Conservation (phyloP, 2,888 invertebrate species). For the Chaitophorus viminalis region DNA sequence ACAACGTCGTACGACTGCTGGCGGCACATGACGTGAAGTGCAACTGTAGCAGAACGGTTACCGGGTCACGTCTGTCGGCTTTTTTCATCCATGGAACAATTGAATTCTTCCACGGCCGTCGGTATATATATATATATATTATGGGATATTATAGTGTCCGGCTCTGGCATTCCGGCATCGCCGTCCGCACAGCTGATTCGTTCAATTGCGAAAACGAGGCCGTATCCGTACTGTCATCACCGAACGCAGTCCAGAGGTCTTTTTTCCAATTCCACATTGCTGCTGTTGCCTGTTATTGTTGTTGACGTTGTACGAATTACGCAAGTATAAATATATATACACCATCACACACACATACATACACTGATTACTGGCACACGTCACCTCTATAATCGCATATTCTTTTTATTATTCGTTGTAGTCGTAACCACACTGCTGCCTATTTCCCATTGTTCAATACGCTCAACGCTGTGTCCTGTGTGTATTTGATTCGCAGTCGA, state of each 20-base stretch:
- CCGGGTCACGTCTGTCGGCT: too few species aligned
- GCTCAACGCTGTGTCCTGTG: slow-evolving; percentile 11
- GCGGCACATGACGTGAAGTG: too few species aligned
- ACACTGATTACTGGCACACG: neutral
- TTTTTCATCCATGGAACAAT: too few species aligned
- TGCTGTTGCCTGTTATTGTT: neutral
- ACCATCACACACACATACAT: too few species aligned
- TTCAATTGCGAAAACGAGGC: slow-evolving; percentile 26
- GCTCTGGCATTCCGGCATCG: neutral
- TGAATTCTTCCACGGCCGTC: slow-evolving; percentile 14
- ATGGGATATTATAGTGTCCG: neutral
- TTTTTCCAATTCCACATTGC: neutral
- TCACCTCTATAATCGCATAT: neutral
- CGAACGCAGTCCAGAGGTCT: slow-evolving; percentile 8
- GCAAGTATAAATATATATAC: neutral
- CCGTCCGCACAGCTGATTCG: slow-evolving; percentile 33
- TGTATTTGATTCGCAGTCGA: neutral
- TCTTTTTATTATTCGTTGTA: neutral
- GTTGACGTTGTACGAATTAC: too few species aligned
- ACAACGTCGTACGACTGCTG: too few species aligned
- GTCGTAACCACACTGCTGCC: neutral
- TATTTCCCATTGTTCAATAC: neutral
- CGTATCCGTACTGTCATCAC: neutral
- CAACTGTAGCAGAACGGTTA: too few species aligned
- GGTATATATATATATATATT: too few species aligned